phyloP scores from a whole-genome alignment of 2,797 vertebrate species.

The Anolis apletophallus region DNA sequence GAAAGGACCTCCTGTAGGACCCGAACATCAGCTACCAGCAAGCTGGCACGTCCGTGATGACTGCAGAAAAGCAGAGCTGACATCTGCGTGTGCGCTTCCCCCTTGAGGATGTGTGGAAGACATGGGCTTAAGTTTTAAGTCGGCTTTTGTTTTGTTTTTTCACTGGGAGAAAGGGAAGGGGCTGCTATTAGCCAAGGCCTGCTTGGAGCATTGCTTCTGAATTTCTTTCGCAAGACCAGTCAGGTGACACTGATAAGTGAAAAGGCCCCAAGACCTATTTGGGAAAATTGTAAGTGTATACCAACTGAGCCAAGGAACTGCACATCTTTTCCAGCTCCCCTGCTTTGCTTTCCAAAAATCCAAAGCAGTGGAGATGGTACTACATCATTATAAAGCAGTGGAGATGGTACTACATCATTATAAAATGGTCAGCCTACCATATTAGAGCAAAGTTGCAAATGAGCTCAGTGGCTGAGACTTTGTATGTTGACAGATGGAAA shows the following conservation, averaged over 20 bases:
- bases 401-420: constrained; percentile 26
- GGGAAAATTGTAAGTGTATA: background rate
- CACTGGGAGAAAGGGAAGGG: background rate
- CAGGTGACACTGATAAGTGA: background rate
- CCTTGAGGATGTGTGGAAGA: background rate
- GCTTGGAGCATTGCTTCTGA: background rate
- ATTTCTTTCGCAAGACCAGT: background rate
- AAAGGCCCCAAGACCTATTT: background rate
- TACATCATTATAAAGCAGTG: constrained; percentile 28
- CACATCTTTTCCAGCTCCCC: background rate
- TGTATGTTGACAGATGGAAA: constrained; percentile 45
- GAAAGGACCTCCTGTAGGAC: constrained; percentile 18
- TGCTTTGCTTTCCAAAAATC: background rate
- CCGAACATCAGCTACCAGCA: constrained; percentile 9
- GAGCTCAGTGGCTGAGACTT: constrained; percentile 20
- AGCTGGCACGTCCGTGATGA: background rate
- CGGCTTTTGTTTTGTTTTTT: background rate
- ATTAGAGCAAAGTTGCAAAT: constrained; percentile 54
- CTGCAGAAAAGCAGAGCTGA: background rate
- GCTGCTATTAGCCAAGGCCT: background rate
- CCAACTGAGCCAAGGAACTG: background rate
- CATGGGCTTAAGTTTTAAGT: background rate
- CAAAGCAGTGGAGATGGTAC: background rate
- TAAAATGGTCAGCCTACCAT: constrained; percentile 30
- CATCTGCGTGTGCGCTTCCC: background rate